Conservation (phyloP, 2,888 invertebrate species). For the Heteromurus nitidus region DNA sequence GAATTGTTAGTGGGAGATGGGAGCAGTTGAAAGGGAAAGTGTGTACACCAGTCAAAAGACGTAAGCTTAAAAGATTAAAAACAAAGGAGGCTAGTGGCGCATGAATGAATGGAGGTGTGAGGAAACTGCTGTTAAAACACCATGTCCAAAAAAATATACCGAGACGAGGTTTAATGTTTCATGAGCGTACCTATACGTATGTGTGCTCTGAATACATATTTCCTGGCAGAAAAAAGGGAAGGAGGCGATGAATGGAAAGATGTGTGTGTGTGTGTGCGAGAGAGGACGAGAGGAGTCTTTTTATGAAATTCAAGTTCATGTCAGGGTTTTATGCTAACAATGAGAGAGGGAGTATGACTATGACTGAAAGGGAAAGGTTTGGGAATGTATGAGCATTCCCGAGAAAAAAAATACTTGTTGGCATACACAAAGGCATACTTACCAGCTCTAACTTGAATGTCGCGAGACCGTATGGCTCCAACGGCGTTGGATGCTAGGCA, state of each 20-base stretch:
- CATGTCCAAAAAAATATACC: slow-evolving; percentile 13
- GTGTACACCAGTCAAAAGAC: slow-evolving; percentile 20
- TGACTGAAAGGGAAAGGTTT: not conserved
- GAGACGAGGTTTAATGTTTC: no score
- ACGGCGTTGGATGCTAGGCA: slow-evolving; percentile 83
- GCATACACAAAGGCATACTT: slow-evolving; percentile 76
- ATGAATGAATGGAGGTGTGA: slow-evolving; percentile 21
- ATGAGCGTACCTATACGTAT: no score
- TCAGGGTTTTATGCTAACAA: not conserved
- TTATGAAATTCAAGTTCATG: not conserved
- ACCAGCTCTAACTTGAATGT: slow-evolving; percentile 93
- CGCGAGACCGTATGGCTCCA: slow-evolving; percentile 87
- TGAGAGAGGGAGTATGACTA: not conserved
- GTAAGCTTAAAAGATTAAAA: slow-evolving; percentile 44
- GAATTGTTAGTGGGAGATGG: not conserved
- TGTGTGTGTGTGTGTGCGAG: not conserved
- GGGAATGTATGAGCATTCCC: not conserved
- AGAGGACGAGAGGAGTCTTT: not conserved
- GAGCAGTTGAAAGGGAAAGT: not conserved
- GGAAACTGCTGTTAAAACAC: slow-evolving; percentile 15
- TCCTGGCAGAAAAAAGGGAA: not conserved
- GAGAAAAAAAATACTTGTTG: not conserved
- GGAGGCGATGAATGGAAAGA: slow-evolving; percentile 16
- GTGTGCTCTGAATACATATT: no score
- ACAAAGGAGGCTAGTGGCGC: slow-evolving; percentile 26